Percentiles rank a stretch among this genome's conserved stretches.
Conservation (phyloP, 2,888 invertebrate species). For the Blastobasis lacticolella region DNA sequence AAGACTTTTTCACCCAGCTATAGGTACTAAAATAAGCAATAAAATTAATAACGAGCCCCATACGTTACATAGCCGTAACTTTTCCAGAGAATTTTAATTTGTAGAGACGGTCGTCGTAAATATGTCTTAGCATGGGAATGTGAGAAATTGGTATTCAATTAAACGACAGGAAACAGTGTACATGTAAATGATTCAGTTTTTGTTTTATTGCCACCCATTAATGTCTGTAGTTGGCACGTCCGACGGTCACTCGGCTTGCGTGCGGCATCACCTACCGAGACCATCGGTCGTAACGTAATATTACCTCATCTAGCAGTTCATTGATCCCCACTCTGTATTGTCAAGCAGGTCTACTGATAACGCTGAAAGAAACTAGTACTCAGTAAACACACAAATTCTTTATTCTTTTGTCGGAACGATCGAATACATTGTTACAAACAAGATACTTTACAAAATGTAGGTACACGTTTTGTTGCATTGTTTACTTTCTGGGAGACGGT, state of each 20-base stretch:
- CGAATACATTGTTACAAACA: conserved; percentile 10
- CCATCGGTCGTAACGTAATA: conserved; percentile 23
- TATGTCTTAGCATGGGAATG: conserved; percentile 19
- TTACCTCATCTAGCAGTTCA: conserved; percentile 14
- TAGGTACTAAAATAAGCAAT: neutral
- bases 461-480: conserved; percentile 19
- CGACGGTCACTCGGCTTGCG: conserved; percentile 35
- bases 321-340: conserved; percentile 18
- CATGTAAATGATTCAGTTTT: conserved; percentile 16
- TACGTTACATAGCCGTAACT: no score
- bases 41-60: neutral
- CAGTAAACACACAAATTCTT: neutral
- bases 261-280: conserved; percentile 31
- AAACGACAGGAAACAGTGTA: conserved; percentile 52
- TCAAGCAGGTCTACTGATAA: conserved; percentile 17
- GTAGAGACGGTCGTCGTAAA: conserved; percentile 27
- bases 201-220: conserved; percentile 60
- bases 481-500: conserved; percentile 28
- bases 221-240: conserved; percentile 44
- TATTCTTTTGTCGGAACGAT: neutral
- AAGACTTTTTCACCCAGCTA: no score
- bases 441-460: conserved; percentile 22
- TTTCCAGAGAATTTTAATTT: neutral
- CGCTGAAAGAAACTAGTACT: conserved; percentile 11
- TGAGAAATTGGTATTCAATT: conserved; percentile 34